phyloP scores from a whole-genome alignment of 2,888 invertebrate species.

The Aporophyla lueneburgensis region DNA sequence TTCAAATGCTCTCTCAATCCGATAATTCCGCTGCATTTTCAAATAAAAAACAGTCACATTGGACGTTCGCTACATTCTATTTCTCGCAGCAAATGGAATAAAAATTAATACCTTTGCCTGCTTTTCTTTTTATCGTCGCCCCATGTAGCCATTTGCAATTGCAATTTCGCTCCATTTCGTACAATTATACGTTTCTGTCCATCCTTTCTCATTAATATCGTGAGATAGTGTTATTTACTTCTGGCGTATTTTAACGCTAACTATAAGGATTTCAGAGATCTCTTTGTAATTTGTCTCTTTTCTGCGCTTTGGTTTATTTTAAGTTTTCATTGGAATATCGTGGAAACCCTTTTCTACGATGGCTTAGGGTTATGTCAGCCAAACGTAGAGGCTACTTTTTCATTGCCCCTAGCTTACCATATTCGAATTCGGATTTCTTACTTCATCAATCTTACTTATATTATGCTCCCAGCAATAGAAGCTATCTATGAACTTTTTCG shows the following conservation, averaged over 20 bases:
- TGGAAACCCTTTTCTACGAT: background rate
- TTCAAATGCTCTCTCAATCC: slow-evolving; percentile 55
- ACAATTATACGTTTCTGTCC: slow-evolving; percentile 26
- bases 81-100: slow-evolving; percentile 35
- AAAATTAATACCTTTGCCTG: slow-evolving; percentile 39
- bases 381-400: background rate
- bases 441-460: background rate
- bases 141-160: slow-evolving; percentile 47
- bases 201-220: slow-evolving; percentile 7
- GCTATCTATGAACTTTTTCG: background rate
- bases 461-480: background rate
- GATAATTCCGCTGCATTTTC: slow-evolving; percentile 46
- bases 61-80: slow-evolving; percentile 41
- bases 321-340: background rate
- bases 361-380: background rate
- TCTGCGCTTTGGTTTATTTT: background rate
- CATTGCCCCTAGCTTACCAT: background rate
- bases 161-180: slow-evolving; percentile 52
- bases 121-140: slow-evolving; percentile 38
- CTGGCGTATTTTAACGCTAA: background rate
- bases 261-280: background rate
- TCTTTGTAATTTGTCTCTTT: background rate
- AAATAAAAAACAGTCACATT: slow-evolving; percentile 46
- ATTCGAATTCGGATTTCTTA: background rate
- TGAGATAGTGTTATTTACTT: slow-evolving; percentile 5